A percentile compares a stretch with the other conserved stretches of the same genome.
phyloP scores from a whole-genome alignment of 2,113 vertebrate species.

The Hassar affinis region DNA sequence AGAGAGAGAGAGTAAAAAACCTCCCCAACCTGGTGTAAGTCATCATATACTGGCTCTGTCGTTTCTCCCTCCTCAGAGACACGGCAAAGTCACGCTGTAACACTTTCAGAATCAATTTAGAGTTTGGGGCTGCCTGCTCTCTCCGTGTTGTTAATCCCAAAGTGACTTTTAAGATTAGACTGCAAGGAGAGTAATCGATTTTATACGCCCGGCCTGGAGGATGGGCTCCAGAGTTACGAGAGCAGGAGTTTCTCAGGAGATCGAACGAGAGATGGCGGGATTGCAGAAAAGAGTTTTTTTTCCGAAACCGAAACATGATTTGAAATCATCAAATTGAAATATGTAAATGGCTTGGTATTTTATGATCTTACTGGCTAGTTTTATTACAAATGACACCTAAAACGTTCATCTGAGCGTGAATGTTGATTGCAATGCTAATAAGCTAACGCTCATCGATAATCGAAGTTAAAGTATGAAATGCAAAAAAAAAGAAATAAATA shows the following conservation, averaged over 20 bases:
- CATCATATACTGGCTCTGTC: conserved; percentile 10
- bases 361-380: background rate
- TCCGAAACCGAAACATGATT: background rate
- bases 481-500: background rate
- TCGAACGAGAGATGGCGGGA: background rate
- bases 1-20: background rate
- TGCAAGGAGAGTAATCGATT: conserved; percentile 67
- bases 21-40: conserved; percentile 26
- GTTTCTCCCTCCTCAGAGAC: conserved; percentile 26
- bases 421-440: background rate
- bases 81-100: conserved; percentile 36
- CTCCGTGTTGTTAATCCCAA: conserved; percentile 67
- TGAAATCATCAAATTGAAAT: background rate
- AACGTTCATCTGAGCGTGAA: no score
- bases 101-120: conserved; percentile 71
- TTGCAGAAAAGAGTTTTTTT: background rate
- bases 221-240: conserved; percentile 42
- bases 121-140: conserved; percentile 49
- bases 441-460: conserved; percentile 2
- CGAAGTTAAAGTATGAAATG: conserved; percentile 9
- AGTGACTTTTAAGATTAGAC: conserved; percentile 68
- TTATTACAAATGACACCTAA: background rate
- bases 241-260: background rate
- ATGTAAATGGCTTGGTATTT: background rate
- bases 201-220: conserved; percentile 49